Percentiles rank a stretch among this genome's conserved stretches.
Evolutionary conservation across 2,797 vertebrate species (phyloP).

Genomic region (Aulostomus chinensis): DNA sequence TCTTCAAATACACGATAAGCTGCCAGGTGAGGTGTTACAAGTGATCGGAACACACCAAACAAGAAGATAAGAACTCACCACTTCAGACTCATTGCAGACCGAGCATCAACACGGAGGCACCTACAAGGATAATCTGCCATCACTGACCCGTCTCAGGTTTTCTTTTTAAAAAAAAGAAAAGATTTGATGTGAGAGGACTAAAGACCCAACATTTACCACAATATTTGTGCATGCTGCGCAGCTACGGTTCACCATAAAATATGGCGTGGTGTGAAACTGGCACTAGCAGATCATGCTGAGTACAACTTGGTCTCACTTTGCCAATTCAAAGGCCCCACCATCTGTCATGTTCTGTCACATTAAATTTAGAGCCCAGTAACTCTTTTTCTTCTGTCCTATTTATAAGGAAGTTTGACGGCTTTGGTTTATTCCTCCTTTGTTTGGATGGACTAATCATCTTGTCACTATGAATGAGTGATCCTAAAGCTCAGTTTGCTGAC

Average conservation of each 20-base stretch:
- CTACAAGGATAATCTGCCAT: too few species aligned
- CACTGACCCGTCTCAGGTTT: too few species aligned
- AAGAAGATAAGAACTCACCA: too few species aligned
- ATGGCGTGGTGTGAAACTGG: constrained; percentile 64
- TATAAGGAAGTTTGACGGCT: background rate
- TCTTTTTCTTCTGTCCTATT: constrained; percentile 10
- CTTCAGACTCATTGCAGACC: too few species aligned
- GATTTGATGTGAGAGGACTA: constrained; percentile 10
- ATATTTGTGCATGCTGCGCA: constrained; percentile 44
- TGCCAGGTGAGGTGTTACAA: too few species aligned
- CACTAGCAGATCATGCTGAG: constrained; percentile 53
- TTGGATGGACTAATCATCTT: background rate
- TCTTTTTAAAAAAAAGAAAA: background rate
- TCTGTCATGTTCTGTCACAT: constrained; percentile 58
- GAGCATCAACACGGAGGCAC: too few species aligned
- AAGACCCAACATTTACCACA: constrained; percentile 40
- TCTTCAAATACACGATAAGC: too few species aligned
- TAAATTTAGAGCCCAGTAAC: constrained; percentile 26
- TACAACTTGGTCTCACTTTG: constrained; percentile 53
- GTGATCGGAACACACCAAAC: too few species aligned
- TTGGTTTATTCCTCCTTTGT: constrained; percentile 3
- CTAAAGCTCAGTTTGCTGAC: constrained; percentile 29
- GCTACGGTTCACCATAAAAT: constrained; percentile 50
- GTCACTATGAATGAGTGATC: constrained; percentile 12
- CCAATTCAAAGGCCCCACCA: constrained; percentile 61